Evolutionary conservation across 35 echinoderm and acorn worm genomes (phyloP), one percentile per base, ranked within the genome.

Genomic region (Chiridota heheva): DNA sequence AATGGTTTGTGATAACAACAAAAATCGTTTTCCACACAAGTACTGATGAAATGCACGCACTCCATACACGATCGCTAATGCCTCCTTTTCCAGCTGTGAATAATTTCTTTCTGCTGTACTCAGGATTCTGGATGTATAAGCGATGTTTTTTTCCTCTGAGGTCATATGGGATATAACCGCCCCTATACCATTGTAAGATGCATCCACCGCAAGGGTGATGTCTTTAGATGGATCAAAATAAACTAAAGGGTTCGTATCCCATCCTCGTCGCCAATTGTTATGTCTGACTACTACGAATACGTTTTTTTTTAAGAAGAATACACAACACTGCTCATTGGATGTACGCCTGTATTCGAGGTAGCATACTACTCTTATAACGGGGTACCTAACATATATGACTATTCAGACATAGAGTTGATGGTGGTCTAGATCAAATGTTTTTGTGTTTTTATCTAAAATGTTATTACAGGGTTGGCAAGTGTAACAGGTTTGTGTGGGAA

Each of bases 21-120:
- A n/a, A 42, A 81, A 81, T 2, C 58, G 61, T 43, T 72, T 84
- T 7, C 67, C 81, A 56, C 67, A 84, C 13, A 73, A 36, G 20
- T 84, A 84, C 43, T 84, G 67, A 35, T 84, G 66, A 33, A 67
- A 81, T 59, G 20, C 43, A 1, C 60, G 31, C 24, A 81, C 78
- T 36, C 60, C 78, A 81, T 65, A 69, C 8, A 81, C 78, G 78
- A 81, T 81, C 18, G 60, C 78, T 41, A 81, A 26, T 7, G 63
- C 81, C 40, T 84, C 81, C 32, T 58, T 70, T n/a, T 84, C 81
- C 17, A 84, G 17, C 44, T 84, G 65, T 2, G 44, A 84, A 35
- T 84, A 84, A 58, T 71, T 71, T 36, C 28, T 44, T 41, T 84
- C 47, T 16, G 81, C 81, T 72, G 69, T 84, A 15, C 22, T 84